Evolutionary conservation across 2,113 vertebrate species (phyloP), one percentile per base, ranked within the genome.

Genomic region (Colius striatus): DNA sequence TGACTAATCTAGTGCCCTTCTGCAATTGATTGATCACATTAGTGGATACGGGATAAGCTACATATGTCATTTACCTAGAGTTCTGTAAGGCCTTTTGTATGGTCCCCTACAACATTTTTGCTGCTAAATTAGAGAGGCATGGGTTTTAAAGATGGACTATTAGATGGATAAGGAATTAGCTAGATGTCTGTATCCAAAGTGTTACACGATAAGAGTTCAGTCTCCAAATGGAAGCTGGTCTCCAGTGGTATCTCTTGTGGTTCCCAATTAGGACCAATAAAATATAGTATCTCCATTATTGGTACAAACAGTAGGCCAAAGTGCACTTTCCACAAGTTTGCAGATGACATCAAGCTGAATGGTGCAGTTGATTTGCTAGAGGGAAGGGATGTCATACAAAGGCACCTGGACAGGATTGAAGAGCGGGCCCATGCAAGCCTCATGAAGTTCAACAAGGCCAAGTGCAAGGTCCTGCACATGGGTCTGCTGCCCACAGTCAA

Each of bases 221-320:
- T 75, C 10, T 34, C 32, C 23, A 34, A 60, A 29, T 48, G 73
- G 73, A 76, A 76, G 22, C 32, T 55, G 48, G 8, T 21, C 60
- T 36, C 0, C 2, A 23, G 19, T 21, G 13, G 7, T 58, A 14
- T 48, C 10, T 5, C 8, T 60, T 7, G 36, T 5, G 32, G 13
- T 10, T 36, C 19, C 3, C 0, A 48, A 76, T 13, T 61, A n/a
- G 15, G 45, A 76, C 9, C 8, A 38, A 23, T 23, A 10, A 3
- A 48, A 17, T 36, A 23, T 48, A 48, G 16, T 27, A 75, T 45
- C 55, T 76, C 60, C 14, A 34, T 17, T 61, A 23, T n/a, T 61
- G 45, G 61, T 15, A 36, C 13, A 50, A 55, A 36, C 6, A 60
- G 45, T 48, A n/a, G 26, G 57, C 48, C 18, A 30, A 20, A 76